Evolutionary conservation across 1,140 invertebrate species (phyloP), one percentile per base, ranked within the genome.

Genomic region (Caenorhabditis inopinata): DNA sequence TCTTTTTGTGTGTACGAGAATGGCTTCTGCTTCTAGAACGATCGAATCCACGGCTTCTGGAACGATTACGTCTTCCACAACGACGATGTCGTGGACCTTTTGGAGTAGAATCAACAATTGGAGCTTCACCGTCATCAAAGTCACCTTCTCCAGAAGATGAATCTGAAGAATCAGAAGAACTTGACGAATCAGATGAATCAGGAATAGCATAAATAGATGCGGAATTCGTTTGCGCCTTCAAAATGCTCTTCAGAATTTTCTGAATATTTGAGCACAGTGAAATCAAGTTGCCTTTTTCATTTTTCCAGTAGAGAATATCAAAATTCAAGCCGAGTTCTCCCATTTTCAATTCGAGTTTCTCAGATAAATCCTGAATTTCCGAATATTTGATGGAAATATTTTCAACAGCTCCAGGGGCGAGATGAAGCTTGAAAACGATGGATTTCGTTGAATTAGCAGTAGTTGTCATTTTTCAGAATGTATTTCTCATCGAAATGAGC

Each of bases 401-500:
- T 25, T 68, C 58, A 0, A 7, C 0, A 11, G 58, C 58, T 68
- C 58, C 58, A 23, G 58, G 58, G 38, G 58, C 58, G n/a, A 68
- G 38, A 38, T 68, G 38, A 38, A 68, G 58, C 18, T 68, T 68
- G 58, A 68, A 68, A 42, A 42, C 6, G 14, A 42, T 42, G 5
- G 38, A 42, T 38, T 68, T 68, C 12, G n/a, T 2, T n/a, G n/a
- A n/a, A n/a, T n/a, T n/a, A 38, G 58, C 27, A 68, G 29, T 42
- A 11, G 58, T 68, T n/a, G 53, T 68, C 58, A 68, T 68, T 68
- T 38, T 42, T 68, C 9, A 18, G 32, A 68, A 38, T 68, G 58
- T 38, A 21, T 42, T 53, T 68, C 32, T 68, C 58, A 68, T 38
- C 21, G 16, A 1, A 21, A 68, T 38, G 23, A 38, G 35, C 58